phyloP scores from a whole-genome alignment of 1,140 invertebrate genomes.

The Hermetia illucens region DNA sequence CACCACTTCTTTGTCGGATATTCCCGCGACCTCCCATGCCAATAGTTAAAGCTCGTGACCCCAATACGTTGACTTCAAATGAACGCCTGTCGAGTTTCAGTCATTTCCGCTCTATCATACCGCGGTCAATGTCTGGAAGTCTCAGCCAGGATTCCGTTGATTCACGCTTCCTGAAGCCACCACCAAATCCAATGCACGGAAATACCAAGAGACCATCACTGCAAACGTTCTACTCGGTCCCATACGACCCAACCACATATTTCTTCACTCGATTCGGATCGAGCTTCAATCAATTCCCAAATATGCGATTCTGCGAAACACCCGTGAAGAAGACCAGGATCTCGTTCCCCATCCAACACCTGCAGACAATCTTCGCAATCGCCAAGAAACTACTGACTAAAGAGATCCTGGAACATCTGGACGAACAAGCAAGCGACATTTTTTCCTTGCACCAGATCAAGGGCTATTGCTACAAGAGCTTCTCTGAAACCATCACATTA shows the following conservation, averaged over 20 bases:
- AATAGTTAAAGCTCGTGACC: slow-evolving; percentile 33
- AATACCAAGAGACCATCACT: slow-evolving; percentile 30
- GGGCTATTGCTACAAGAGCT: slow-evolving; percentile 58
- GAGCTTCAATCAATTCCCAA: slow-evolving; percentile 77
- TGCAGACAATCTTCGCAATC: slow-evolving; percentile 61
- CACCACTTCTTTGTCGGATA: slow-evolving; percentile 67
- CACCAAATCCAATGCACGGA: slow-evolving; percentile 2
- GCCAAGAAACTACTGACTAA: slow-evolving; percentile 83
- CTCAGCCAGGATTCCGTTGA: slow-evolving; percentile 38
- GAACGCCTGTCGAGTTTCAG: slow-evolving; percentile 38
- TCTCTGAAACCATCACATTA: slow-evolving; percentile 88
- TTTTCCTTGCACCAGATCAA: slow-evolving; percentile 43
- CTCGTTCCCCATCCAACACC: slow-evolving; percentile 52
- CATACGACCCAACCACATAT: slow-evolving; percentile 66
- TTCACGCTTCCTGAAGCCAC: slow-evolving; percentile 12
- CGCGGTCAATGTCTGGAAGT: slow-evolving; percentile 77
- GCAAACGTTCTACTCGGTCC: slow-evolving; percentile 48
- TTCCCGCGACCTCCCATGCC: slow-evolving; percentile 63
- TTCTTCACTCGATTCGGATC: slow-evolving; percentile 89
- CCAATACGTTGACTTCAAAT: slow-evolving; percentile 22
- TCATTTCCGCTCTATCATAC: slow-evolving; percentile 74
- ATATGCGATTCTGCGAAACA: slow-evolving; percentile 52
- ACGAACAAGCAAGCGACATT: slow-evolving; percentile 70
- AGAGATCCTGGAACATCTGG: slow-evolving; percentile 64
- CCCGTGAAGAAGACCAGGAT: slow-evolving; percentile 44